Base-by-base conservation (phyloP, 2,888 invertebrate species). In the Perithous albicinctus region DNA sequence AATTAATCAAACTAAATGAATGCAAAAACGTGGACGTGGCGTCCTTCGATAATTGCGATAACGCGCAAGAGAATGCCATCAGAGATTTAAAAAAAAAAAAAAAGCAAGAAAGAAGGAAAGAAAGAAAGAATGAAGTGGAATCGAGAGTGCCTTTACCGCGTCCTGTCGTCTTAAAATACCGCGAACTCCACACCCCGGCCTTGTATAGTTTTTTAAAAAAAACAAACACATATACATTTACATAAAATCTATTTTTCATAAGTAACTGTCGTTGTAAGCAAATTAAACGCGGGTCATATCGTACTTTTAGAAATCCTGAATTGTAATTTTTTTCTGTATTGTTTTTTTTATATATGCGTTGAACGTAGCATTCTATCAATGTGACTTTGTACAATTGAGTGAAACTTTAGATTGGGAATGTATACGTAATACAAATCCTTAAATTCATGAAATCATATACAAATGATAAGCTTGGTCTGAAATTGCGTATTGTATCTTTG, bases 111-210 rank as follows among this genome's bases (percentile, higher is more conserved):
- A 46, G 46, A n/a, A n/a, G n/a, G n/a, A n/a, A n/a, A n/a, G n/a
- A n/a, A n/a, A 20, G 48, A 7, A 3, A 41, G 8, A 41, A 41
- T 6, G n/a, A 41, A 48, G 48, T 48, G 20, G 20, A 56, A 56
- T 56, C 54, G 54, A 26, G 29, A 54, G 54, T 85, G 85, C 85
- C 85, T 85, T 85, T 67, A 76, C 67, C 63, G 75, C 75, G 76
- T 82, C 73, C 51, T 72, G 64, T 69, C 61, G 48, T 76, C 59
- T 69, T 69, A 38, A 46, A 51, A 15, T 72, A 43, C 18, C 38
- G 59, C 38, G 32, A 74, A 15, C 7, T 43, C 5, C 43, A 51
- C 41, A 59, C 63, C 41, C 43, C 61, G 43, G 59, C 15, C 59
- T 48, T 78, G 46, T 54, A 61, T 54, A 41, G 41, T 46, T 32